phyloP scores from a whole-genome alignment of 1,140 invertebrate species.

The Tribolium madens region DNA sequence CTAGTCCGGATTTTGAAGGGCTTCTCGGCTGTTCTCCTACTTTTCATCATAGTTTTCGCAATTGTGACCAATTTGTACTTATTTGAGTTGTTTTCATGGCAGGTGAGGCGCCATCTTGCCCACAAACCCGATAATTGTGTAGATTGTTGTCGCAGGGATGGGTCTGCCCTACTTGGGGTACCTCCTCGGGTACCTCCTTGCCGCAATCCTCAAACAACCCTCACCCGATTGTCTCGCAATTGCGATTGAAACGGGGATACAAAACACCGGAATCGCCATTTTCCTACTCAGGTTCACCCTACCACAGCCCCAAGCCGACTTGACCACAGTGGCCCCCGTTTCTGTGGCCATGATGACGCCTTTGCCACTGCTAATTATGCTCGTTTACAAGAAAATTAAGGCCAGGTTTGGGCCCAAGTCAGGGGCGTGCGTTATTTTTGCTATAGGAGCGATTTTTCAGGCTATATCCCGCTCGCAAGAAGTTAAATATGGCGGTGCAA shows the following conservation, averaged over 20 bases:
- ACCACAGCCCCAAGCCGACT: slow-evolving; percentile 79
- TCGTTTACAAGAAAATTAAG: slow-evolving; percentile 68
- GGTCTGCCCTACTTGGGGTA: slow-evolving; percentile 91
- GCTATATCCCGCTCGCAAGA: neutral
- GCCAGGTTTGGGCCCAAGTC: slow-evolving; percentile 61
- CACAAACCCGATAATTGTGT: slow-evolving; percentile 13
- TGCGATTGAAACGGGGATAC: slow-evolving; percentile 92
- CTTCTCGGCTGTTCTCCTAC: slow-evolving; percentile 84
- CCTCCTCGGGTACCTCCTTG: slow-evolving; percentile 74
- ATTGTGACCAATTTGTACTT: slow-evolving; percentile 92
- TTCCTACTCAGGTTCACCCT: slow-evolving; percentile 82
- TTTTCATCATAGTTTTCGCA: slow-evolving; percentile 94
- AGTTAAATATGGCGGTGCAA: neutral
- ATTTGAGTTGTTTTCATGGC: slow-evolving; percentile 89
- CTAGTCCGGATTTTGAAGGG: slow-evolving; percentile 87
- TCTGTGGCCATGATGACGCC: slow-evolving; percentile 94
- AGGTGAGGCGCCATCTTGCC: slow-evolving; percentile 70
- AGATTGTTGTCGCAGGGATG: slow-evolving; percentile 87
- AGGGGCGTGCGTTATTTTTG: neutral
- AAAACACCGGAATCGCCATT: slow-evolving; percentile 94
- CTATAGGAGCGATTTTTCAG: neutral
- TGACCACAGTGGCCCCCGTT: slow-evolving; percentile 90
- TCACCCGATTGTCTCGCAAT: slow-evolving; percentile 83
- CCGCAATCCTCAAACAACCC: slow-evolving; percentile 73
- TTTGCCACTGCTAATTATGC: slow-evolving; percentile 79